Evolutionary conservation across 2,888 invertebrate genomes (phyloP), one percentile per base, ranked within the genome.

Genomic region (Gnatocerus cornutus): DNA sequence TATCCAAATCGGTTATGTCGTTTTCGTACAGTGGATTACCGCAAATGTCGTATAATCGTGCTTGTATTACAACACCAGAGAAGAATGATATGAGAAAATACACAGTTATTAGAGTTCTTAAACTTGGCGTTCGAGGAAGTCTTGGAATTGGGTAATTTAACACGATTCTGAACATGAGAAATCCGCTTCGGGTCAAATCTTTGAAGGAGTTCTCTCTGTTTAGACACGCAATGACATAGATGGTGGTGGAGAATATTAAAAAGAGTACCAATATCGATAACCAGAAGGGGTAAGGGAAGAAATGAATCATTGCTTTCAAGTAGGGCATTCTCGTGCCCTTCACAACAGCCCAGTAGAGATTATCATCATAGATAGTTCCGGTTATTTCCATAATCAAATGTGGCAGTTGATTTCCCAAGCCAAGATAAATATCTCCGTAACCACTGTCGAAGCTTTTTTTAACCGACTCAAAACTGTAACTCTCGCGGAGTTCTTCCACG

Each of bases 371-470:
- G 9, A 72, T 39, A 7, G 58, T 71, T 2, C 29, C 21, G n/a
- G 70, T 71, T 3, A 37, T 56, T 50, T 72, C 72, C 3, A 72
- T 45, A 30, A 46, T 27, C 12, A 12, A 10, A 41, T 59, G 8
- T 0, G 61, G 53, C 10, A 71, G 48, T 21, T 65, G 43, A 48
- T 61, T 72, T 4, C 68, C 70, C 30, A 70, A 21, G 4, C 68
- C 70, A 8, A 72, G 39, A 50, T 56, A 72, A 6, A 72, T 52
- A 16, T 72, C 72, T 14, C 68, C 68, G 14, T 61, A 61, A 37
- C 62, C 72, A 30, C 46, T 29, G 10, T 68, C 61, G 12, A 72
- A 68, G 21, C 68, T 61, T 5, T 61, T 13, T 21, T 33, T 10
- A 1, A 58, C 59, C 12, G 48, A 29, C 4, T 67, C 52, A 30